Evolutionary conservation across 2,888 invertebrate species (phyloP).

Genomic region (Pycnomerus fuliginosus): DNA sequence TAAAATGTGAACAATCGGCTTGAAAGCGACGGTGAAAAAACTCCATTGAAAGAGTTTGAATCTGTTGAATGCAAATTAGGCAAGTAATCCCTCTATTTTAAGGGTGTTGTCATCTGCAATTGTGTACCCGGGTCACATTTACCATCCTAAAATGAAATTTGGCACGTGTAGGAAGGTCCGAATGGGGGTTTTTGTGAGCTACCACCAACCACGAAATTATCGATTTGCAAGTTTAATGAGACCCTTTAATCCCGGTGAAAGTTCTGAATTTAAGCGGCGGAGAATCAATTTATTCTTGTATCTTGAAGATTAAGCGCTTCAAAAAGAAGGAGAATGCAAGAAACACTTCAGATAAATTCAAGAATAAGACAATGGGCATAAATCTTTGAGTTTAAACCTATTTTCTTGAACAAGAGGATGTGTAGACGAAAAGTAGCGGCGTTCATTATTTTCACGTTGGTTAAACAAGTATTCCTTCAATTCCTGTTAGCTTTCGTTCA

Average conservation of each 20-base stretch:
- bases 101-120: no score
- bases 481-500: slow-evolving; percentile 25
- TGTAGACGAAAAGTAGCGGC: slow-evolving; percentile 23
- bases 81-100: no score
- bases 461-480: slow-evolving; percentile 30
- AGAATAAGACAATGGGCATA: slow-evolving; percentile 31
- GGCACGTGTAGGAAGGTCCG: no score
- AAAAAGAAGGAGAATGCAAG: slow-evolving; percentile 20
- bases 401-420: slow-evolving; percentile 29
- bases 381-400: slow-evolving; percentile 34
- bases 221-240: no score
- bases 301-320: slow-evolving; percentile 23
- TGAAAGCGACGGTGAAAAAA: no score
- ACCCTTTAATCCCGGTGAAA: slow-evolving; percentile 10
- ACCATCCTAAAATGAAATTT: no score
- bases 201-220: no score
- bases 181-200: no score
- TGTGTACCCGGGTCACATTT: no score
- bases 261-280: slow-evolving; percentile 7
- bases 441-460: slow-evolving; percentile 23
- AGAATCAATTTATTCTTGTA: slow-evolving; percentile 24
- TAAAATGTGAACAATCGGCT: no score
- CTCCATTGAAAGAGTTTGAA: no score
- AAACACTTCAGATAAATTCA: slow-evolving; percentile 32
- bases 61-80: no score